Percentiles rank a stretch among this genome's conserved stretches.
phyloP scores from a whole-genome alignment of 2,797 vertebrate genomes.

The Anolis apletophallus region DNA sequence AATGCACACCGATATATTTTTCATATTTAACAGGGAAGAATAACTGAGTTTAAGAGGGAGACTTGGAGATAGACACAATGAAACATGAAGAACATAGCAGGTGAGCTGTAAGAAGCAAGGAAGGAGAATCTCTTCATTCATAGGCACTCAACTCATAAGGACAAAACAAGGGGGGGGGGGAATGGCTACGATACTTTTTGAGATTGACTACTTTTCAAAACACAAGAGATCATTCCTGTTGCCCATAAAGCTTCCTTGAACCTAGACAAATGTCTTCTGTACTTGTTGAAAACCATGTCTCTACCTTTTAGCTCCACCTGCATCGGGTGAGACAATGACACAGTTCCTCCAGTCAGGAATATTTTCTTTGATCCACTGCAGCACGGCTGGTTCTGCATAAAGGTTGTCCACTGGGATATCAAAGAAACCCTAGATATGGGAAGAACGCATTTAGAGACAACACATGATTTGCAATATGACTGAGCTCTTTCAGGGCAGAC shows the following conservation, averaged over 20 bases:
- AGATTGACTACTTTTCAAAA: background rate
- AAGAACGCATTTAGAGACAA: conserved; percentile 38
- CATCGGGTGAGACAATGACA: conserved; percentile 94
- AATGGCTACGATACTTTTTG: background rate
- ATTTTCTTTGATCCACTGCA: conserved; percentile 94
- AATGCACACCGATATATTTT: conserved; percentile 32
- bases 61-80: conserved; percentile 48
- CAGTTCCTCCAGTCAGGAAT: conserved; percentile 92
- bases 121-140: conserved; percentile 38
- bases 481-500: background rate
- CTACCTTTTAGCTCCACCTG: conserved; percentile 94
- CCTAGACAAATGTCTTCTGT: background rate
- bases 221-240: background rate
- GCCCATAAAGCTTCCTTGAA: background rate
- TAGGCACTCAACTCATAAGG: conserved; percentile 59
- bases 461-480: no score
- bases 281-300: background rate
- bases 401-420: conserved; percentile 97
- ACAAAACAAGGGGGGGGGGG: conserved; percentile 49
- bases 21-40: conserved; percentile 54
- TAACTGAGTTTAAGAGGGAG: conserved; percentile 58
- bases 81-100: conserved; percentile 28
- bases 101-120: conserved; percentile 60
- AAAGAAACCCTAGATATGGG: conserved; percentile 87
- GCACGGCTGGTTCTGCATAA: conserved; percentile 93